Evolutionary conservation across 2,888 invertebrate species (phyloP).

Genomic region (Elysia crispata): DNA sequence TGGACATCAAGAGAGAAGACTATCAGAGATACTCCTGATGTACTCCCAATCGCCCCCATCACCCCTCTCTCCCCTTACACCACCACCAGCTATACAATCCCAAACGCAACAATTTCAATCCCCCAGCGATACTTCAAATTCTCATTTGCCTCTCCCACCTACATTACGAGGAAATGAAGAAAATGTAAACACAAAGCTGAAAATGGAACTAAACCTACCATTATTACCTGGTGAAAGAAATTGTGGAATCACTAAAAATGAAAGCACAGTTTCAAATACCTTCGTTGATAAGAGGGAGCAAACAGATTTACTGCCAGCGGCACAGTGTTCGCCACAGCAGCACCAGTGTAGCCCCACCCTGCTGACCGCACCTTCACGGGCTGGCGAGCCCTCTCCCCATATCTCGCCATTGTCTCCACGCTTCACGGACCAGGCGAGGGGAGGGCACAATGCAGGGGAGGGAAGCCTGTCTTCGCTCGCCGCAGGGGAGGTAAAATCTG

Average conservation of each 20-base stretch:
- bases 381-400: slow-evolving; percentile 20
- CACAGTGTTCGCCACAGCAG: too few species aligned
- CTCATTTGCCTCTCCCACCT: neutral
- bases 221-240: neutral
- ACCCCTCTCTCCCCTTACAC: neutral
- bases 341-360: neutral
- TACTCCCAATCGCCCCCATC: neutral
- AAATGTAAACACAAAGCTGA: neutral
- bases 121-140: neutral
- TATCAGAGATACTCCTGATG: neutral
- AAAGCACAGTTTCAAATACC: too few species aligned
- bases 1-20: too few species aligned
- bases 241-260: neutral
- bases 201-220: too few species aligned
- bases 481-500: neutral
- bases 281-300: too few species aligned
- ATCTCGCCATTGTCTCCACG: neutral
- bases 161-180: neutral
- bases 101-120: neutral
- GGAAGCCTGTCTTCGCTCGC: neutral
- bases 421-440: slow-evolving; percentile 6
- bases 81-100: neutral
- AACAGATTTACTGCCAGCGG: too few species aligned
- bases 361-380: neutral
- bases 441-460: slow-evolving; percentile 1